Evolutionary conservation across 2,797 vertebrate species (phyloP).

Genomic region (Rhabdomys pumilio): DNA sequence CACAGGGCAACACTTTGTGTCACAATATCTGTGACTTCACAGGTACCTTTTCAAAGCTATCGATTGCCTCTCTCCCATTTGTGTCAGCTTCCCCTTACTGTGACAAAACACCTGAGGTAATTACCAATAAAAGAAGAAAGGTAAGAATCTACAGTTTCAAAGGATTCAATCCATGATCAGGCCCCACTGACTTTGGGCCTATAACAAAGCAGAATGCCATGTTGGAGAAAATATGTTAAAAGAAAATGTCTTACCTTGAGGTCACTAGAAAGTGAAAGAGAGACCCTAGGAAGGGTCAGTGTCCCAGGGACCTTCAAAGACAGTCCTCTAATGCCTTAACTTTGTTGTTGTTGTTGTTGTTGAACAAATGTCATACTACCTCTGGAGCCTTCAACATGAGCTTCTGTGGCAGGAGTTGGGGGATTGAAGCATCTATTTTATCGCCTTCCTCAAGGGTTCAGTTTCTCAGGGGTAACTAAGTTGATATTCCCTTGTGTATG

Average conservation of each 20-base stretch:
- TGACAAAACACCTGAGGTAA: neutral
- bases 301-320: neutral
- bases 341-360: no score
- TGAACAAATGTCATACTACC: no score
- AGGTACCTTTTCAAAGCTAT: neutral
- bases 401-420: neutral
- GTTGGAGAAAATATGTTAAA: neutral
- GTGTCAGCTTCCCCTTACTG: neutral
- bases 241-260: neutral
- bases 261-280: neutral
- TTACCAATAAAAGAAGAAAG: neutral
- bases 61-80: neutral
- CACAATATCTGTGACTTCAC: neutral
- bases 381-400: neutral
- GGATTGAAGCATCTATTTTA: neutral
- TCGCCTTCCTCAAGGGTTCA: constrained; percentile 1
- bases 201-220: neutral
- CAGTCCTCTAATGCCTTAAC: neutral
- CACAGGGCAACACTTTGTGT: neutral
- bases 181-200: neutral
- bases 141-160: neutral
- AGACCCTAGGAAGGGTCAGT: neutral
- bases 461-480: constrained; percentile 8
- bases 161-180: neutral
- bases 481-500: neutral